These are phyloP conservation scores for Hylaeus volcanicus DNA, from an alignment of 1,140 invertebrate species.

Conservation along the genomic window DNA sequence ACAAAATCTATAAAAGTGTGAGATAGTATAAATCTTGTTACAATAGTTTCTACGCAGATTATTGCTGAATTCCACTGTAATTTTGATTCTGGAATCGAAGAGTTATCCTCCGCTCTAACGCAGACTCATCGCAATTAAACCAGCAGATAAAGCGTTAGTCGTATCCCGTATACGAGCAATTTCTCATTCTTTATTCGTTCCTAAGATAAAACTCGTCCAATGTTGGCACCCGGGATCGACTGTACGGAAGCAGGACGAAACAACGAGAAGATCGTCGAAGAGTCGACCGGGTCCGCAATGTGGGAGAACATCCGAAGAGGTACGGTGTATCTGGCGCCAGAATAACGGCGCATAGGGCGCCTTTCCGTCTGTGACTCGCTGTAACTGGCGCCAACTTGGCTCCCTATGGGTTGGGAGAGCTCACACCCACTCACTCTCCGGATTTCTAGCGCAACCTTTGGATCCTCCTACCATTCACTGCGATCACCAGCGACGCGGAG, in stretches of 20 bases:
- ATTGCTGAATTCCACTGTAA: too few species aligned
- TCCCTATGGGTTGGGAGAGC: slow-evolving; percentile 20
- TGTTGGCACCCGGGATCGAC: neutral
- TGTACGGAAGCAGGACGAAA: slow-evolving; percentile 12
- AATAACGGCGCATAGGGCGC: slow-evolving; percentile 61
- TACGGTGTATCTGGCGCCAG: slow-evolving; percentile 60
- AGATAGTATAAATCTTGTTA: too few species aligned
- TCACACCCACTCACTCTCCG: neutral
- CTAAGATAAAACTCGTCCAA: neutral
- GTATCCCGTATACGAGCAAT: too few species aligned
- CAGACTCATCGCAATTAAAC: too few species aligned
- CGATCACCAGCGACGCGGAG: neutral
- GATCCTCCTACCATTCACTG: neutral
- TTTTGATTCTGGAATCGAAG: too few species aligned
- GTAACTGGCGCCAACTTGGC: slow-evolving; percentile 66
- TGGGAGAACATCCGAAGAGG: neutral
- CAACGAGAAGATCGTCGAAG: slow-evolving; percentile 30
- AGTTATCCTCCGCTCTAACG: too few species aligned
- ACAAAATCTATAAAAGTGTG: too few species aligned
- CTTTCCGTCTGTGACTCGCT: slow-evolving; percentile 60
- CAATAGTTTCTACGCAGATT: too few species aligned
- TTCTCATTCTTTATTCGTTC: too few species aligned
- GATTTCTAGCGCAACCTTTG: slow-evolving; percentile 7
- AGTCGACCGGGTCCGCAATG: neutral
- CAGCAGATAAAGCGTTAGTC: too few species aligned